phyloP scores from a whole-genome alignment of 2,888 invertebrate species.

The Pasiphila rectangulata region DNA sequence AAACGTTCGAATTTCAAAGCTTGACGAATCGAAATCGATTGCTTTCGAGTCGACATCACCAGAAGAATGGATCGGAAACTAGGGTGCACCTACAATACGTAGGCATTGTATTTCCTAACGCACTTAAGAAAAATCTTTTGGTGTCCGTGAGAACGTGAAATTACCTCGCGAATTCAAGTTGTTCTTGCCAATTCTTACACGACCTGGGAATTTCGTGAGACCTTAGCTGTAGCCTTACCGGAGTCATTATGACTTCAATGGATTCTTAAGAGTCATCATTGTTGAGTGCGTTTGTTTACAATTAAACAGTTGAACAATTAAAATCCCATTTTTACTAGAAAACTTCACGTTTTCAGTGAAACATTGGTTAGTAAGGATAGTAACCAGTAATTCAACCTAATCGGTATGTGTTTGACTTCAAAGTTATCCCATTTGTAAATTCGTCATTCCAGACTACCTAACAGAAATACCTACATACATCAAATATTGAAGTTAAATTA shows the following conservation, averaged over 20 bases:
- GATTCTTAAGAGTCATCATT: neutral
- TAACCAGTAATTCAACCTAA: too few relatives aligned
- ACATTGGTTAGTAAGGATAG: neutral
- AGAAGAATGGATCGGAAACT: conserved; percentile 36
- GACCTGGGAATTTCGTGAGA: conserved; percentile 27
- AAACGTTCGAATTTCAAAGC: conserved; percentile 57
- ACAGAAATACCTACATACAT: too few relatives aligned
- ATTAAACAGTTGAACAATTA: neutral
- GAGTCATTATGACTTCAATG: conserved; percentile 8
- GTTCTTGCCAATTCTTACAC: conserved; percentile 22
- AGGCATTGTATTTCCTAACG: conserved; percentile 40
- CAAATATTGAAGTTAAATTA: too few relatives aligned
- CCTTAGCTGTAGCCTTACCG: conserved; percentile 3
- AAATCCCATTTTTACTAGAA: neutral
- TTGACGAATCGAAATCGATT: conserved; percentile 59
- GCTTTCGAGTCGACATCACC: conserved; percentile 47
- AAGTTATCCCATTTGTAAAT: too few relatives aligned
- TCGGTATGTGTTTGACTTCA: too few relatives aligned
- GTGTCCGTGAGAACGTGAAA: conserved; percentile 49
- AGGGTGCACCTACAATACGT: conserved; percentile 44
- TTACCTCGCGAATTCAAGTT: conserved; percentile 31
- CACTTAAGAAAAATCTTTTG: conserved; percentile 40
- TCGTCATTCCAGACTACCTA: too few relatives aligned
- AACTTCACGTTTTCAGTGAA: neutral
- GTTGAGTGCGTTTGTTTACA: too few relatives aligned